Evolutionary conservation across 2,797 vertebrate genomes (phyloP), one percentile per base, ranked within the genome.

Genomic region (Knipowitschia caucasica): DNA sequence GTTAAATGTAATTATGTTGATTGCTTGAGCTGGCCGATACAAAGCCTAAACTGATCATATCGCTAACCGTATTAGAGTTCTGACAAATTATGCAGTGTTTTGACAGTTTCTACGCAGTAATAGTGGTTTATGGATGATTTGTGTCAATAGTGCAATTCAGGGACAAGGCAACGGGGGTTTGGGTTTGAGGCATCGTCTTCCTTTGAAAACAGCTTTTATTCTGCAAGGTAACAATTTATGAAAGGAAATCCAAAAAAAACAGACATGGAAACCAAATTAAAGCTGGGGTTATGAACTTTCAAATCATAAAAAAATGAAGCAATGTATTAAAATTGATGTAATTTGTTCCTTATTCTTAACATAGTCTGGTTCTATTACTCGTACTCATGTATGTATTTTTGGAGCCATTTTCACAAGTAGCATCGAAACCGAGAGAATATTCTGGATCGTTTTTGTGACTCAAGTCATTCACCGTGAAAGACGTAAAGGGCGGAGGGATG

Each of bases 1-100:
- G 72, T 78, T 68, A 69, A 69, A 72, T 73, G 69, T 82, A 81
- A 87, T 87, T 80, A 65, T 58, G 75, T 77, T 42, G 55, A 56
- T 73, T 57, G 46, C 58, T 70, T 33, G 10, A 34, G 26, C 30
- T 23, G 70, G 59, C 64, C 66, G 59, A 75, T 56, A 67, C 52
- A 70, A 56, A 64, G 50, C 53, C 52, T 55, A 29, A 50, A 77
- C 61, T 2, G 40, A 79, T 71, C 51, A 51, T 66, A 67, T 78
- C 56, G 56, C 56, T 36, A 55, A 60, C 10, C 34, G 39, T 55
- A 56, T 29, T 63, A 29, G 50, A 67, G 45, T 27, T 53, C 53
- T 45, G 24, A 55, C 60, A 59, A 58, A 59, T 50, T 15, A 44
- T 34, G 46, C 2, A 5, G n/a, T 11, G 17, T n/a, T 61, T 42